phyloP scores from a whole-genome alignment of 2,797 vertebrate species.

The Gallinago nigripennis region DNA sequence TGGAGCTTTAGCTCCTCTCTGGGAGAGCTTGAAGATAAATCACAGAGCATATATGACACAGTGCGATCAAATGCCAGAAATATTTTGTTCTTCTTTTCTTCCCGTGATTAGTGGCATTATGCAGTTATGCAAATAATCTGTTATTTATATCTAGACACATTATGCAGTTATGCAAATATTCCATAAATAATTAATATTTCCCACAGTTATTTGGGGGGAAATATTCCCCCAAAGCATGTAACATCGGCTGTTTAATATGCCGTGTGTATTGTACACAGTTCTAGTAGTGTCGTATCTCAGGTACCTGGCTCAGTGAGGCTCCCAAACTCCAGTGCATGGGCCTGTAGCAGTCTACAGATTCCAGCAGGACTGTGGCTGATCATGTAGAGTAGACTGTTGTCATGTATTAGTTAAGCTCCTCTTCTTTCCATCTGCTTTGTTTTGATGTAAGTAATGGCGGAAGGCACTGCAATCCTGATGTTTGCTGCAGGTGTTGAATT shows the following conservation, averaged over 20 bases:
- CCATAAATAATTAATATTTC: slow-evolving; percentile 84
- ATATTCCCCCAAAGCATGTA: slow-evolving; percentile 75
- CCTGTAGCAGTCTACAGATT: neutral
- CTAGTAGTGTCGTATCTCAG: slow-evolving; percentile 2
- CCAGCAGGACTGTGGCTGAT: neutral
- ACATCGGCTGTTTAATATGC: slow-evolving; percentile 75
- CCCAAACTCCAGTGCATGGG: neutral
- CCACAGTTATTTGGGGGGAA: slow-evolving; percentile 80
- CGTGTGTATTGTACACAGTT: neutral
- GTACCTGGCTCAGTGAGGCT: neutral
- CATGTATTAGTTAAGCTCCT: neutral
- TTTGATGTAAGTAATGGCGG: neutral
- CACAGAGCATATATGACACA: slow-evolving; percentile 72
- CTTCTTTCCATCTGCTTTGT: neutral
- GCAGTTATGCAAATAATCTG: slow-evolving; percentile 86
- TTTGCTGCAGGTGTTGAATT: neutral
- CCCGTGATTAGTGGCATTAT: slow-evolving; percentile 82
- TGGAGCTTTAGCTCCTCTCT: slow-evolving; percentile 38
- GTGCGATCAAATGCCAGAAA: slow-evolving; percentile 79
- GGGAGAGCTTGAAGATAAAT: slow-evolving; percentile 50
- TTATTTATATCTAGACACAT: slow-evolving; percentile 85
- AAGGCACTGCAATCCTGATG: neutral
- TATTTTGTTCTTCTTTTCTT: slow-evolving; percentile 79
- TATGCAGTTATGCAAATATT: slow-evolving; percentile 85
- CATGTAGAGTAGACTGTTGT: neutral